Evolutionary conservation across 2,888 invertebrate genomes (phyloP), one percentile per base, ranked within the genome.

Genomic region (Drosophila hamatofila): DNA sequence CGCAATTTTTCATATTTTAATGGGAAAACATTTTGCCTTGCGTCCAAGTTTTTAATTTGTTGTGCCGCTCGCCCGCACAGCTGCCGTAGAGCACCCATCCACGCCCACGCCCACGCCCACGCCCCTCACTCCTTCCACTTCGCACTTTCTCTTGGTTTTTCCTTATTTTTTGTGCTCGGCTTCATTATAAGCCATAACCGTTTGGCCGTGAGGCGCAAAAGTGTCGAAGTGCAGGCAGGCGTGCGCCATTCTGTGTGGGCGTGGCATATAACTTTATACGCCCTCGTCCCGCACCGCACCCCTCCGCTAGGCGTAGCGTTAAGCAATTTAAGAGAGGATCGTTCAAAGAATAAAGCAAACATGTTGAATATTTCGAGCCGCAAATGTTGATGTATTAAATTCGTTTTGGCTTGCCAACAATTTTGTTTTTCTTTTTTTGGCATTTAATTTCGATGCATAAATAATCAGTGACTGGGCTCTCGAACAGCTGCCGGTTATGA

Each of bases 1-100:
- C 82, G 75, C 80, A 88, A 88, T 84, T 89, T 89, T 88, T 84
- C 90, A 89, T 85, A 72, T 84, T 84, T 83, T 82, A 89, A 84
- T 89, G 80, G 86, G 66, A 80, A 87, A 89, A 88, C 90, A 84
- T 84, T 84, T 84, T 80, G 89, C 66, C 69, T 65, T 70, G 68
- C 59, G 82, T 37, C 51, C 74, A 89, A 84, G 88, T 88, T 84
- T 84, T 89, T 82, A 84, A 85, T 84, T 89, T 88, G 88, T 79
- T 84, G 76, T 81, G 85, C 88, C 84, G 74, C 65, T 42, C 57
- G 61, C 73, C 77, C 68, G 57, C 77, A 52, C 71, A 62, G 52
- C 80, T 56, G 42, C 58, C 62, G n/a, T 21, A 25, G 16, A 21
- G 27, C 33, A 4, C 0, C 37, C 54, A 16, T 11, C 11, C 25